Percentiles rank a stretch among this genome's conserved stretches.
phyloP scores from a whole-genome alignment of 2,888 invertebrate species.

The Protonemura montana region DNA sequence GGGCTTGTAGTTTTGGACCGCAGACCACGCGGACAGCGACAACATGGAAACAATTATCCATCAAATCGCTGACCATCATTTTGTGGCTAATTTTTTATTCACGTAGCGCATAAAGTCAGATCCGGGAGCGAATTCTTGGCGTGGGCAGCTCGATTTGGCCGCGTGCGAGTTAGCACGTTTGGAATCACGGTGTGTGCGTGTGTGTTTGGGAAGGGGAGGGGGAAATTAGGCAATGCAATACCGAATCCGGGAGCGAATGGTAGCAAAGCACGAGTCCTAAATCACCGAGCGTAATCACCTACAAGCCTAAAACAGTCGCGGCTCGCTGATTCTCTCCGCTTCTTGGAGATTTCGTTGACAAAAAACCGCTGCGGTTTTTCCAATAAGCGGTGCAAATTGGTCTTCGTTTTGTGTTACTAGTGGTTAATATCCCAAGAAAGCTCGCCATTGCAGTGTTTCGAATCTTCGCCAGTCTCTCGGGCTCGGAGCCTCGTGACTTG shows the following conservation, averaged over 20 bases:
- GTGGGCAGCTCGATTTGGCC: not conserved
- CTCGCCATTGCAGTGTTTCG: too few species aligned
- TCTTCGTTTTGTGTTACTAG: not conserved
- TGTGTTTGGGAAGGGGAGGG: too few species aligned
- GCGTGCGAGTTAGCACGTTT: not conserved
- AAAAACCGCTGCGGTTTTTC: not conserved
- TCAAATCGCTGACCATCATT: not conserved
- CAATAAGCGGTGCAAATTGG: not conserved
- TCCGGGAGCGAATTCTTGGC: not conserved
- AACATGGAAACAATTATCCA: too few species aligned
- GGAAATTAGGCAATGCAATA: not conserved
- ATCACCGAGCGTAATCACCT: not conserved
- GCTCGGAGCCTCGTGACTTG: too few species aligned
- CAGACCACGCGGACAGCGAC: not conserved
- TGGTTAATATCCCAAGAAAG: too few species aligned
- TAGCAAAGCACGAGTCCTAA: not conserved
- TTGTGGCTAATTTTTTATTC: not conserved
- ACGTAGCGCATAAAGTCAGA: not conserved
- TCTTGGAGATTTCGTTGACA: not conserved
- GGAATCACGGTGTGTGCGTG: not conserved
- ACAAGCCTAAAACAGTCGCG: not conserved
- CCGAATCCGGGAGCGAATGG: not conserved
- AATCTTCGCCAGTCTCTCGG: too few species aligned
- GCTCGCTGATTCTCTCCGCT: not conserved
- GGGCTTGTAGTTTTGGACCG: not conserved